phyloP scores from a whole-genome alignment of 2,113 vertebrate species.

The Syngnathus typhle region DNA sequence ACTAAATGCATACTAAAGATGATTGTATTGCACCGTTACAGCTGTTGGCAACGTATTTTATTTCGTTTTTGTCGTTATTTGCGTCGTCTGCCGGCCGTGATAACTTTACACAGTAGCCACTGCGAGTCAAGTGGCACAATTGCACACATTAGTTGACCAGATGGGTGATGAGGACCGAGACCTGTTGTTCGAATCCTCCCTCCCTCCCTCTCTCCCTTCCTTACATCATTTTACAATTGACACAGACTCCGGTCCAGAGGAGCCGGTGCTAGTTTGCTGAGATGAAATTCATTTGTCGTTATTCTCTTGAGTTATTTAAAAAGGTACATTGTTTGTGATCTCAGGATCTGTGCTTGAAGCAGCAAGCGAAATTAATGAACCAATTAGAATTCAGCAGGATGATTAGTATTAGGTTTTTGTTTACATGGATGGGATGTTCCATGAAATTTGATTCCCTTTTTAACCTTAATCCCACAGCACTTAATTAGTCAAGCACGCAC shows the following conservation, averaged over 20 bases:
- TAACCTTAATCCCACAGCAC: constrained; percentile 83
- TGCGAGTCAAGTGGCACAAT: constrained; percentile 62
- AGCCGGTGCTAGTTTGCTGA: constrained; percentile 4
- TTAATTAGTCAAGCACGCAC: constrained; percentile 89
- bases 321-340: constrained; percentile 53
- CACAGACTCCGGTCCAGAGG: constrained; percentile 28
- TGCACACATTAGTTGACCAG: constrained; percentile 63
- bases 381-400: constrained; percentile 60
- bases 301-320: constrained; percentile 23
- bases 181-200: constrained; percentile 6
- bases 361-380: constrained; percentile 52
- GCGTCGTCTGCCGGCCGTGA: constrained; percentile 49
- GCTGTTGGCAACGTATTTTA: constrained; percentile 55
- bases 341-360: constrained; percentile 62
- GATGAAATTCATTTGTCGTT: constrained; percentile 12
- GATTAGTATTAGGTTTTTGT: constrained; percentile 44
- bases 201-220: not conserved
- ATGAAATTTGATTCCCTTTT: constrained; percentile 50
- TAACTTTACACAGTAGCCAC: constrained; percentile 55
- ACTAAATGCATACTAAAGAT: constrained; percentile 71
- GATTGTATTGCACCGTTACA: constrained; percentile 74
- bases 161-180: constrained; percentile 62
- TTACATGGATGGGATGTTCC: constrained; percentile 53
- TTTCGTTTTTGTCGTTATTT: constrained; percentile 27
- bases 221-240: constrained; percentile 30